Percentiles rank a stretch among this genome's conserved stretches.
These are phyloP conservation scores for Drosophila anomalata DNA, from an alignment of 2,888 invertebrate genomes.

Conservation along the genomic window DNA sequence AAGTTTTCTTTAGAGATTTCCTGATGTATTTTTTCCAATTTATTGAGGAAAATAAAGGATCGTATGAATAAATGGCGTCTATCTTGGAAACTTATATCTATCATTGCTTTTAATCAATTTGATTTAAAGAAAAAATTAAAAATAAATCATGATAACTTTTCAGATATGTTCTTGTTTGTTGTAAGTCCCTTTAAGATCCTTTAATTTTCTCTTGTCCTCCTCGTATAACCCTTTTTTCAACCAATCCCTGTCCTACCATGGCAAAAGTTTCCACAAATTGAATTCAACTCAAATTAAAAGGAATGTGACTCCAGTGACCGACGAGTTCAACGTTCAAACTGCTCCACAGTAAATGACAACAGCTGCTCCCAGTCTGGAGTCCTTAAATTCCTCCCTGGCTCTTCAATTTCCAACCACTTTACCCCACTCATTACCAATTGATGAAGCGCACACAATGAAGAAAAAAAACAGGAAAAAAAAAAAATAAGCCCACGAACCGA, in stretches of 20 bases:
- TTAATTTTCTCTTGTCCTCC: not conserved
- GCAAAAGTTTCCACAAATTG: slow-evolving; percentile 45
- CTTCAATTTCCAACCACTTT: slow-evolving; percentile 36
- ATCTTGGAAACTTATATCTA: too few species aligned
- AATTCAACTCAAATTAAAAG: slow-evolving; percentile 62
- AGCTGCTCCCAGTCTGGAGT: slow-evolving; percentile 55
- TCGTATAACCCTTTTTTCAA: not conserved
- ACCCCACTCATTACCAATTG: slow-evolving; percentile 72
- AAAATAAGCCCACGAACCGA: slow-evolving; percentile 12
- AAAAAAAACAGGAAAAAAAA: slow-evolving; percentile 5
- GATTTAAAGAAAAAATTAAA: too few species aligned
- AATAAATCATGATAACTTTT: not conserved
- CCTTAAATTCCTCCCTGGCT: slow-evolving; percentile 19
- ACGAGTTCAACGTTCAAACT: slow-evolving; percentile 55
- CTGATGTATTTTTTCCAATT: too few species aligned
- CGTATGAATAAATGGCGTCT: too few species aligned
- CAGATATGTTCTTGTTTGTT: not conserved
- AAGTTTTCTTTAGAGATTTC: too few species aligned
- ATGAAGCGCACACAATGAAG: slow-evolving; percentile 64
- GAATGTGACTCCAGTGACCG: slow-evolving; percentile 63
- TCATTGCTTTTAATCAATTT: too few species aligned
- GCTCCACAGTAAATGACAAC: slow-evolving; percentile 65
- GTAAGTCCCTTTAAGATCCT: not conserved
- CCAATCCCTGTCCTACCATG: not conserved
- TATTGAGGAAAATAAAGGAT: too few species aligned